Evolutionary conservation across 2,888 invertebrate species (phyloP).

Genomic region (Pilophorus perplexus): DNA sequence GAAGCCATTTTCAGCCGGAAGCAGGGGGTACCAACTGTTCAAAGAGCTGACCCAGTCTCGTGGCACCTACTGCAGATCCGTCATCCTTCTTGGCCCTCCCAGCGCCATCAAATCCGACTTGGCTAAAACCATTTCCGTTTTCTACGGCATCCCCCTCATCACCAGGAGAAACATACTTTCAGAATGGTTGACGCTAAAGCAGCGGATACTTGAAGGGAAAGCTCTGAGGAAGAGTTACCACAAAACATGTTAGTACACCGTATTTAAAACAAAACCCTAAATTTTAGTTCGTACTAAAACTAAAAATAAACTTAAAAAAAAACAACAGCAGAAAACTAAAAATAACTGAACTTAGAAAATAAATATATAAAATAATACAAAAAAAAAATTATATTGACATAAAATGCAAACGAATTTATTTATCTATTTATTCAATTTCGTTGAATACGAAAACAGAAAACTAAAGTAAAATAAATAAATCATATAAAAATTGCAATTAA

Average conservation of each 20-base stretch:
- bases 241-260: neutral
- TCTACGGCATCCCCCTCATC: conserved; percentile 28
- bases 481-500: too few species aligned
- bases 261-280: neutral
- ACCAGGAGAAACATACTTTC: conserved; percentile 24
- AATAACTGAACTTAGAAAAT: too few species aligned
- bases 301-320: neutral
- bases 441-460: too few species aligned
- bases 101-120: conserved; percentile 26
- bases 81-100: conserved; percentile 27
- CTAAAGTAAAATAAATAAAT: too few species aligned
- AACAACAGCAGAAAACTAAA: neutral
- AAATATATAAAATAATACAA: too few species aligned
- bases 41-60: conserved; percentile 10
- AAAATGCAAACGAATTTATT: too few species aligned
- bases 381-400: too few species aligned
- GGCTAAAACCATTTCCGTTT: conserved; percentile 19
- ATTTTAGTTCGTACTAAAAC: neutral
- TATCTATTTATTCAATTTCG: too few species aligned
- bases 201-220: conserved; percentile 6
- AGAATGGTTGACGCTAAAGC: conserved; percentile 25
- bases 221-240: neutral
- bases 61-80: neutral
- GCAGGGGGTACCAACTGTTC: conserved; percentile 4
- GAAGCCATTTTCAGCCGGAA: conserved; percentile 2